phyloP scores from a whole-genome alignment of 2,797 vertebrate genomes.

The Kryptopterus vitreolus region DNA sequence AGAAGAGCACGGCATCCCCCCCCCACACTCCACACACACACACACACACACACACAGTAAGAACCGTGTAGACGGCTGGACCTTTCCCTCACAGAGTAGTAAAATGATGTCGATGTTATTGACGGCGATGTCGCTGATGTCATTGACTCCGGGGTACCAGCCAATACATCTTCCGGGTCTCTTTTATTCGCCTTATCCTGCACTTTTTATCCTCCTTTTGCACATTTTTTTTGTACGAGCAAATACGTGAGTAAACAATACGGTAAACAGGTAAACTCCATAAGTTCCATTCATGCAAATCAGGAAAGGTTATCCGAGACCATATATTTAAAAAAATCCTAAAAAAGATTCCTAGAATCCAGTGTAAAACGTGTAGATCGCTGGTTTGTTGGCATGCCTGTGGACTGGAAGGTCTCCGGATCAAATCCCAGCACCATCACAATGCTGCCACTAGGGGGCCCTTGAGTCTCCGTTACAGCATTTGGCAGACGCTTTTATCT shows the following conservation, averaged over 20 bases:
- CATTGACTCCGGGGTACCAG: conserved; percentile 64
- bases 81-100: conserved; percentile 60
- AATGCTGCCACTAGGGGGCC: no score
- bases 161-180: conserved; percentile 38
- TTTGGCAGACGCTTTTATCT: no score
- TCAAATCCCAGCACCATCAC: no score
- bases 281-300: background rate
- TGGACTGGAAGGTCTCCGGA: no score
- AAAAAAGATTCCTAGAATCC: no score
- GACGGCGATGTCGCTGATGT: conserved; percentile 78
- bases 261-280: background rate
- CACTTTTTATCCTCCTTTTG: background rate
- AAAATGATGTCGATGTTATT: conserved; percentile 77
- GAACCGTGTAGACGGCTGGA: conserved; percentile 65
- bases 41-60: conserved; percentile 51
- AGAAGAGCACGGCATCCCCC: conserved; percentile 45
- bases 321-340: no score
- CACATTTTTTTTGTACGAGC: background rate
- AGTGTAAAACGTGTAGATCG: no score
- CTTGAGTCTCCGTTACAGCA: no score
- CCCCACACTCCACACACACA: conserved; percentile 34
- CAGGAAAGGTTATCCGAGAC: no score
- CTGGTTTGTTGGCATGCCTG: no score
- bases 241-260: background rate
- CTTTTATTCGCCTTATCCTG: conserved; percentile 8